These are phyloP conservation scores for Heliconius erato DNA, from an alignment of 2,888 invertebrate genomes.

Conservation along the genomic window DNA sequence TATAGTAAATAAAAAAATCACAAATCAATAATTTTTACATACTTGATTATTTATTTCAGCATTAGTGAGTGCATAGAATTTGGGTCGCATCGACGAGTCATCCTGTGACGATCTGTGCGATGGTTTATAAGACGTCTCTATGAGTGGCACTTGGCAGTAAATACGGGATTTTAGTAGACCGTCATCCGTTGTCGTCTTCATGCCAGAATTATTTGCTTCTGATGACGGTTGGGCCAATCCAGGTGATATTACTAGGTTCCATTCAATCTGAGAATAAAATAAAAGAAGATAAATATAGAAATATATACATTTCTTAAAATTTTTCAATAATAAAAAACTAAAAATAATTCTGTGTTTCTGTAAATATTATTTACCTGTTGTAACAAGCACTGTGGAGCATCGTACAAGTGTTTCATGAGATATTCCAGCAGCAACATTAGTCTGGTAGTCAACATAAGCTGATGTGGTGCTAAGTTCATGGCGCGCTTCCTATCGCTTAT, in stretches of 20 bases:
- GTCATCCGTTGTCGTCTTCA: slow-evolving; percentile 66
- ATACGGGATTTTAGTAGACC: slow-evolving; percentile 77
- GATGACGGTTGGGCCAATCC: slow-evolving; percentile 74
- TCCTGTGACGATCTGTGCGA: slow-evolving; percentile 71
- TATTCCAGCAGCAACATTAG: slow-evolving; percentile 96
- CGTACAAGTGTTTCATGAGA: slow-evolving; percentile 97
- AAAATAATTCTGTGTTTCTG: too few species aligned
- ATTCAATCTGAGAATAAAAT: slow-evolving; percentile 71
- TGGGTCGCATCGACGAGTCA: slow-evolving; percentile 92
- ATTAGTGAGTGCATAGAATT: slow-evolving; percentile 95
- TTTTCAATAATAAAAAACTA: neutral
- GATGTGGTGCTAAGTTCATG: slow-evolving; percentile 81
- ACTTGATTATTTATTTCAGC: slow-evolving; percentile 89
- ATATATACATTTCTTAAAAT: neutral
- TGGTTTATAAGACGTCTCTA: slow-evolving; percentile 77
- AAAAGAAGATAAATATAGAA: neutral
- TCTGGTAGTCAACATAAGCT: slow-evolving; percentile 93
- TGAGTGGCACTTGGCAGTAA: slow-evolving; percentile 79
- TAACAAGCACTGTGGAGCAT: slow-evolving; percentile 93
- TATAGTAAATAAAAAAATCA: neutral
- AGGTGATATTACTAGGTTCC: slow-evolving; percentile 82
- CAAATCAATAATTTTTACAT: slow-evolving; percentile 5
- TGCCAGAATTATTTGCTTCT: slow-evolving; percentile 64
- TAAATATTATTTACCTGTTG: slow-evolving; percentile 88
- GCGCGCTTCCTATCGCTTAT: slow-evolving; percentile 77